Evolutionary conservation across 2,113 vertebrate species (phyloP).

Genomic region (Peromyscus maniculatus): DNA sequence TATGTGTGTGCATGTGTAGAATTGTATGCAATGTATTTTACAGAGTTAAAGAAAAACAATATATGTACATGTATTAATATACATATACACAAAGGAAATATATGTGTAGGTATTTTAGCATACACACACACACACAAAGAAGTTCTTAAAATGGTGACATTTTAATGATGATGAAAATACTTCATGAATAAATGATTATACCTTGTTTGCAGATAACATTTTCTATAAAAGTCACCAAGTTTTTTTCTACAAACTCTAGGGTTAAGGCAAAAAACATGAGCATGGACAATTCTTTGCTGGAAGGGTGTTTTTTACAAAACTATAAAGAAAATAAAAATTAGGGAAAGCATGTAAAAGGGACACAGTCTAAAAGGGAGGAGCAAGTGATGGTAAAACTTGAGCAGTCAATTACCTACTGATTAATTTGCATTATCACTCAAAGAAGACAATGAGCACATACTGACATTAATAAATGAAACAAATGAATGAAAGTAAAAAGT

Average conservation of each 20-base stretch:
- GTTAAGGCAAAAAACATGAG: neutral
- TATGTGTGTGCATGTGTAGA: neutral
- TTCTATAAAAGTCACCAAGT: neutral
- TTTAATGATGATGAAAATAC: neutral
- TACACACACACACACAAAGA: neutral
- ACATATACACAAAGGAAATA: neutral
- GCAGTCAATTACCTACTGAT: neutral
- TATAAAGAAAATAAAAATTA: neutral
- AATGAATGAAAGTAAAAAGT: neutral
- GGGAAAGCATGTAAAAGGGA: no score
- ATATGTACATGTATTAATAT: neutral
- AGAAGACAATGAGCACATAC: neutral
- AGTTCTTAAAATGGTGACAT: neutral
- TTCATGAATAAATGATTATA: no score
- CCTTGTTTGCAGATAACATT: neutral
- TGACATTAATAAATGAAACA: neutral
- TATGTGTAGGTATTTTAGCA: no score
- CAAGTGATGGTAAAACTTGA: neutral
- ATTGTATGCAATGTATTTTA: neutral
- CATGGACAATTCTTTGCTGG: neutral
- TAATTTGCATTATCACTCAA: neutral
- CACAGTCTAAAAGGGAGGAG: neutral
- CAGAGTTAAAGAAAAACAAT: neutral
- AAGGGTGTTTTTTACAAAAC: neutral
- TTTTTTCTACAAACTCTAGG: no score